Evolutionary conservation across 1,140 invertebrate species (phyloP).

Genomic region (Vanessa atalanta): DNA sequence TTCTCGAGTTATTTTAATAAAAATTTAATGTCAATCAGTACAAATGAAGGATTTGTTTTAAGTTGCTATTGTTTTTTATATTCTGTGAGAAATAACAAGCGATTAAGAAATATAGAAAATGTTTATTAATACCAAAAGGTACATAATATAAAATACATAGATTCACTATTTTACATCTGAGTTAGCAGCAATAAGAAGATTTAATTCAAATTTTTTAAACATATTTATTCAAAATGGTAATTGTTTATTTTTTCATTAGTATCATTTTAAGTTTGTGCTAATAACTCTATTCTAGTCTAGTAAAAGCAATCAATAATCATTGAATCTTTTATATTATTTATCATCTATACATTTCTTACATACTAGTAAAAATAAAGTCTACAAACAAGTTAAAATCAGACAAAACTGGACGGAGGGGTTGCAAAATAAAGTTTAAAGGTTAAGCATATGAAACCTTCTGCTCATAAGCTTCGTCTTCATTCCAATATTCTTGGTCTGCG

Average conservation of each 20-base stretch:
- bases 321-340: neutral
- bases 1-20: too few relatives aligned
- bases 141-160: neutral
- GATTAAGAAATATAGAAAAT: neutral
- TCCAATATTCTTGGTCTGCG: constrained; percentile 63
- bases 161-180: neutral
- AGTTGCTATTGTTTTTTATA: neutral
- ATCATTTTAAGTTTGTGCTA: too few relatives aligned
- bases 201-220: too few relatives aligned
- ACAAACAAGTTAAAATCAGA: constrained; percentile 21
- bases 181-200: too few relatives aligned
- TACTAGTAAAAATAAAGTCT: too few relatives aligned
- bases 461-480: constrained; percentile 68
- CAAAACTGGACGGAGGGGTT: constrained; percentile 37
- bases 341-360: neutral
- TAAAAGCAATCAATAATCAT: too few relatives aligned
- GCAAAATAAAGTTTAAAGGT: constrained; percentile 12
- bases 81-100: neutral
- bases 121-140: constrained; percentile 3
- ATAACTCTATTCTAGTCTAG: too few relatives aligned
- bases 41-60: neutral
- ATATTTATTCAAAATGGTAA: too few relatives aligned
- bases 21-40: neutral
- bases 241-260: too few relatives aligned
- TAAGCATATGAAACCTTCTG: constrained; percentile 73